Base-by-base conservation (phyloP, 2,797 vertebrate genomes). In the Syngnathus rostellatus region DNA sequence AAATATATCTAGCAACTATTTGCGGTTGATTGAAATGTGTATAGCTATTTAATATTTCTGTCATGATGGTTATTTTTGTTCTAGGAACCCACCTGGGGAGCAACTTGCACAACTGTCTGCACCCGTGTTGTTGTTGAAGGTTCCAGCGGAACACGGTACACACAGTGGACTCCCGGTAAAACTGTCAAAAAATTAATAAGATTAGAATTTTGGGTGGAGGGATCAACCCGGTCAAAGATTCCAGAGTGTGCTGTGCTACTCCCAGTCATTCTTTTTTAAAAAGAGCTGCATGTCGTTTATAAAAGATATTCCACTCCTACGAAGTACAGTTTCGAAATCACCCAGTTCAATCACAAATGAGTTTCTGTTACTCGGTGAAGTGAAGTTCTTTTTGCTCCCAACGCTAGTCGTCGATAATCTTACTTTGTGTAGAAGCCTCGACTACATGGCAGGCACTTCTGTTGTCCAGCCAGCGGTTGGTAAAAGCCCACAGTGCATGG, bases 381-480 rank as follows among this genome's bases (percentile, higher is more conserved):
- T 31, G 31, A 4, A 31, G 3, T 31, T 31, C 31, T 23, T 23
- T 23, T 12, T 45, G 1, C 43, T 14, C 43, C 43, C 41, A 41
- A 17, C 16, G 14, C 45, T 16, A 41, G 10, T 8, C n/a, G 8
- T 16, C 19, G 19, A 41, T 14, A 2, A 17, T 72, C 86, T 86
- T 83, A 96, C 94, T 92, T 93, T 77, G 80, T 69, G 68, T 92
- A 94, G 68, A 43, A 88, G 0, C 94, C 94, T 43, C n/a, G 84
- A 0, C 69, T 77, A 71, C 94, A 96, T 31, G 93, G 91, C 69
- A 90, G 66, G 77, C 94, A 96, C 0, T 66, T 71, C 51, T 31
- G 78, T 72, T 93, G 91, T 66, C 92, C 92, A 0, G 87, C 77
- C 11, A 79, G 65, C 0, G 93, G 88, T 81, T 96, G 94, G 77